Evolutionary conservation across 1,140 invertebrate species (phyloP).

Genomic region (Caenorhabditis latens): DNA sequence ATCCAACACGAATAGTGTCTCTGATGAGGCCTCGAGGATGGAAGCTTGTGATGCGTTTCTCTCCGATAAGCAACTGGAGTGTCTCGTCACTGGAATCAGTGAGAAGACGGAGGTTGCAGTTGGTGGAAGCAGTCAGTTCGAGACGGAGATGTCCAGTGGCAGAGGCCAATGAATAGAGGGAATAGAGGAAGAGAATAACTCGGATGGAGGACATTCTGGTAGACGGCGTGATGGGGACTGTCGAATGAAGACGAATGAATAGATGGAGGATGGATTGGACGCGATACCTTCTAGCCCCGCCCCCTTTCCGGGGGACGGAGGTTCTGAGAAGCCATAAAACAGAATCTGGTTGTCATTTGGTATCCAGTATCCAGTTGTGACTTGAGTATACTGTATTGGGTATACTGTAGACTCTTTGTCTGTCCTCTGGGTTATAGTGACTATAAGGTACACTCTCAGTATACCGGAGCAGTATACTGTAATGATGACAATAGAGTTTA

Average conservation of each 20-base stretch:
- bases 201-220: background rate
- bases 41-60: constrained; percentile 10
- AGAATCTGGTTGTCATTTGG: too few relatives aligned
- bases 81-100: constrained; percentile 19
- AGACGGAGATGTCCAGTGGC: background rate
- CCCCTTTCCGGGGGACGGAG: too few relatives aligned
- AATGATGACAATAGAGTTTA: too few relatives aligned
- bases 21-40: background rate
- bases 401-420: too few relatives aligned
- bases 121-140: constrained; percentile 19
- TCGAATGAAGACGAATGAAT: background rate
- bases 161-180: background rate
- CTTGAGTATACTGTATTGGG: too few relatives aligned
- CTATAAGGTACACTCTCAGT: too few relatives aligned
- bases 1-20: background rate
- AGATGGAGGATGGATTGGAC: background rate
- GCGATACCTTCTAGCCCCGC: too few relatives aligned
- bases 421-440: too few relatives aligned
- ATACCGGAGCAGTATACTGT: too few relatives aligned
- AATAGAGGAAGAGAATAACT: background rate
- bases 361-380: too few relatives aligned
- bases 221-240: background rate
- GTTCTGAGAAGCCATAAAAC: too few relatives aligned
- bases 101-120: background rate
- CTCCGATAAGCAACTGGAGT: constrained; percentile 22